A percentile compares a stretch with the other conserved stretches of the same genome.
These are phyloP conservation scores for Frankliniella fusca DNA, from an alignment of 2,888 invertebrate species.

Conservation along the genomic window DNA sequence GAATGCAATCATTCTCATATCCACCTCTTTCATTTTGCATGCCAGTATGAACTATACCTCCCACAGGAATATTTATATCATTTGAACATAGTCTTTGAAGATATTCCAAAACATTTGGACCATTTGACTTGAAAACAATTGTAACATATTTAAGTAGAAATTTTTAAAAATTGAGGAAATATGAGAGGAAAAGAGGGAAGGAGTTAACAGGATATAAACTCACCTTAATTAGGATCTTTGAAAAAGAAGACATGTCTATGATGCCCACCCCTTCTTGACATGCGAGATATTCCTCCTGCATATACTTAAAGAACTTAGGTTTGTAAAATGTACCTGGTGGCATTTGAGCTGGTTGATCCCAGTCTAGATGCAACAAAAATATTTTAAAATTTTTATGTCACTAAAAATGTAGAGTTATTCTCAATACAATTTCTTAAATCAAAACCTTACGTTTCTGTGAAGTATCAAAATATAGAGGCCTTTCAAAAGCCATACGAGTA, in stretches of 20 bases:
- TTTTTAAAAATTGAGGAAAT: slow-evolving; percentile 30
- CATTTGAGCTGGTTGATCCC: slow-evolving; percentile 53
- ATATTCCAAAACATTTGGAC: slow-evolving; percentile 52
- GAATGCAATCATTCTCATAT: slow-evolving; percentile 68
- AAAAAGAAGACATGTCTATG: slow-evolving; percentile 74
- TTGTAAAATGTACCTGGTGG: slow-evolving; percentile 62
- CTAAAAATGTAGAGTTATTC: slow-evolving; percentile 4
- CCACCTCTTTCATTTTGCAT: slow-evolving; percentile 68
- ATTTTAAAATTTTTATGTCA: slow-evolving; percentile 19
- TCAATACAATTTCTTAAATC: not conserved
- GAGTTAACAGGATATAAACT: slow-evolving; percentile 36
- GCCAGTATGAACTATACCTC: slow-evolving; percentile 63
- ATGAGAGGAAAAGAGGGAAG: not conserved
- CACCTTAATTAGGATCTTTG: slow-evolving; percentile 69
- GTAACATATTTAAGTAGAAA: slow-evolving; percentile 36
- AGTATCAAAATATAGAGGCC: slow-evolving; percentile 64
- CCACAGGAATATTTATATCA: slow-evolving; percentile 60
- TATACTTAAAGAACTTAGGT: slow-evolving; percentile 64
- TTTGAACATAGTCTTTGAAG: slow-evolving; percentile 64
- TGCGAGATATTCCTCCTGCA: slow-evolving; percentile 66
- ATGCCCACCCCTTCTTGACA: slow-evolving; percentile 72
- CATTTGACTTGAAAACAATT: slow-evolving; percentile 24
- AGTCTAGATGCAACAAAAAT: slow-evolving; percentile 44
- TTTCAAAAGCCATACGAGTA: slow-evolving; percentile 66
- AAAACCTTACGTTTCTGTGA: slow-evolving; percentile 50